Evolutionary conservation across 2,888 invertebrate species (phyloP), one percentile per base, ranked within the genome.

Genomic region (Meloe dianella): DNA sequence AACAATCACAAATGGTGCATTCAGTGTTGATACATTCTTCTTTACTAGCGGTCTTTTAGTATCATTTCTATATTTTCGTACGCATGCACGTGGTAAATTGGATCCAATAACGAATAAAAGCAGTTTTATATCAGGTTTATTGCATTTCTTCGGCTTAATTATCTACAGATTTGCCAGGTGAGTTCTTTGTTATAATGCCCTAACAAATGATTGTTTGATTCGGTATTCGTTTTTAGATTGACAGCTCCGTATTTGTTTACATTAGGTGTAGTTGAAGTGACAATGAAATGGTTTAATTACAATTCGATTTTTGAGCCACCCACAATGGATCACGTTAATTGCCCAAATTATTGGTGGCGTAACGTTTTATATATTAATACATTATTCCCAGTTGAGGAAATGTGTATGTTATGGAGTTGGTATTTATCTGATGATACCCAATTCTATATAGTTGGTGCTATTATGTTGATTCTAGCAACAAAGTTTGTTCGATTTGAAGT

Each of bases 331-430:
- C 91, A 94, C 80, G 86, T 90, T 64, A 94, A 92, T 76, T 95
- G 95, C 78, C 92, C 92, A 20, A 88, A 91, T 74, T 94, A 91
- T 81, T 95, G 94, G 94, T 95, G 95, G 95, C 87, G 94, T 73
- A 95, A 95, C 84, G 85, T 94, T 54, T 85, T 95, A 1, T 95
- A 95, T 79, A 92, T 95, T 80, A 94, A 95, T 83, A 95, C 94
- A 0, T 84, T 94, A 20, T 94, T 92, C 80, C 93, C 94, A 0
- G 92, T 92, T 10, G 91, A 92, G 29, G 91, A 94, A 84, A 94
- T 94, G 94, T 95, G 94, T 81, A 94, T 95, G 94, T 81, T 94
- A 38, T 95, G 94, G 94, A 94, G 94, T 85, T 95, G 94, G 94
- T 94, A 95, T 79, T 85, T 95, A 58, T 92, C 94, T 0, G 93